These are phyloP conservation scores for Ornithoptera priamus DNA, from an alignment of 2,888 invertebrate species.

Conservation along the genomic window DNA sequence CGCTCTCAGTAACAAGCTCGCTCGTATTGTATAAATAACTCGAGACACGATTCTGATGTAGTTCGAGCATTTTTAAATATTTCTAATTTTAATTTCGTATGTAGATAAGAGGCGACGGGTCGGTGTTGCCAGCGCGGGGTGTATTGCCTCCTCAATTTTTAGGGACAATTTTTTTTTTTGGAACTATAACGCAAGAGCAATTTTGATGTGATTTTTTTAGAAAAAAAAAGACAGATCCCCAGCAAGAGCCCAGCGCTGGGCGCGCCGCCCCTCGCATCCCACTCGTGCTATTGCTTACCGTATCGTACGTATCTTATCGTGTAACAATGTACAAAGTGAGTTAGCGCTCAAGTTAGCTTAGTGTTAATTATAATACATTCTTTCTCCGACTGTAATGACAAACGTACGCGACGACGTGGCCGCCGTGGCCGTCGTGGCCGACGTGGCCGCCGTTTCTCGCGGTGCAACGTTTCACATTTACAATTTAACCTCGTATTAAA, in stretches of 20 bases:
- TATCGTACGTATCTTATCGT: constrained; percentile 63
- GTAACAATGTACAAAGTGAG: constrained; percentile 79
- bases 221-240: constrained; percentile 49
- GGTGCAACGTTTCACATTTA: constrained; percentile 28
- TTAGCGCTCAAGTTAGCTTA: constrained; percentile 75
- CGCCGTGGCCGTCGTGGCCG: constrained; percentile 15
- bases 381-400: constrained; percentile 48
- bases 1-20: constrained; percentile 42
- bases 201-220: constrained; percentile 31
- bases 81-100: constrained; percentile 41
- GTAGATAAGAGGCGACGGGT: constrained; percentile 52
- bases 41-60: constrained; percentile 38
- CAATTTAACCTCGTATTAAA: neutral
- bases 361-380: constrained; percentile 50
- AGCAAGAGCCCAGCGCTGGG: neutral
- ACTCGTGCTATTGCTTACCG: constrained; percentile 62
- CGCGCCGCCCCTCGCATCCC: constrained; percentile 32
- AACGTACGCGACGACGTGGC: constrained; percentile 42
- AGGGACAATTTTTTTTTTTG: constrained; percentile 34
- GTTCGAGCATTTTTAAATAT: constrained; percentile 44
- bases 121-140: constrained; percentile 38
- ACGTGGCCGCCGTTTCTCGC: constrained; percentile 18
- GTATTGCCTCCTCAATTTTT: constrained; percentile 2
- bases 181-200: neutral
- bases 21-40: constrained; percentile 44